Evolutionary conservation across 2,797 vertebrate species (phyloP).

Genomic region (Halcyon badia): DNA sequence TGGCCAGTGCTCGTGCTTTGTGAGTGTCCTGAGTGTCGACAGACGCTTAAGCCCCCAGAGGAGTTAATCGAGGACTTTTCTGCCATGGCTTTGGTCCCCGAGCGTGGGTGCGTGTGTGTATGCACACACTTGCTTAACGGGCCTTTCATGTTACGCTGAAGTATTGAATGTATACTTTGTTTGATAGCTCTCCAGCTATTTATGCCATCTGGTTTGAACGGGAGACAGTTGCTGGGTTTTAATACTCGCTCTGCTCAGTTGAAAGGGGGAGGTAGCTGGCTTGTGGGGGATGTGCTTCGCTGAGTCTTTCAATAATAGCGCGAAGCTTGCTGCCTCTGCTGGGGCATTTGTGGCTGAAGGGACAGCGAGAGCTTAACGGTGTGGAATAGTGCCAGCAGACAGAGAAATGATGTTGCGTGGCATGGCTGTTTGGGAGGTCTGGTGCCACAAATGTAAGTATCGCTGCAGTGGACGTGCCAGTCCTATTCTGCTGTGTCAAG

Average conservation of each 20-base stretch:
- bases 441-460: slow-evolving; percentile 13
- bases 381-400: slow-evolving; percentile 56
- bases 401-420: slow-evolving; percentile 8
- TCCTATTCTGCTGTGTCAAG: slow-evolving; percentile 9
- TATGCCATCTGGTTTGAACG: slow-evolving; percentile 48
- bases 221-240: slow-evolving; percentile 61
- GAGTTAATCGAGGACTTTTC: slow-evolving; percentile 35
- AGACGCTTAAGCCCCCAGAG: slow-evolving; percentile 39
- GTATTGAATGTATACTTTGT: slow-evolving; percentile 35
- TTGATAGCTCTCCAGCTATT: slow-evolving; percentile 61
- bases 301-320: slow-evolving; percentile 41
- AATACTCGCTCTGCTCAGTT: background rate
- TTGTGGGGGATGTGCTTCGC: slow-evolving; percentile 26
- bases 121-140: background rate
- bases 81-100: slow-evolving; percentile 29
- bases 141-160: slow-evolving; percentile 16
- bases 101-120: background rate
- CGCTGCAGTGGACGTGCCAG: background rate
- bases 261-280: background rate
- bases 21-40: background rate
- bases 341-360: slow-evolving; percentile 50
- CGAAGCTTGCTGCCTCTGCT: background rate
- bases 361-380: background rate
- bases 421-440: slow-evolving; percentile 23
- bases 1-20: background rate